A percentile compares a stretch with the other conserved stretches of the same genome.
These are phyloP conservation scores for Zygaena filipendulae DNA, from an alignment of 2,888 invertebrate genomes.

Conservation along the genomic window DNA sequence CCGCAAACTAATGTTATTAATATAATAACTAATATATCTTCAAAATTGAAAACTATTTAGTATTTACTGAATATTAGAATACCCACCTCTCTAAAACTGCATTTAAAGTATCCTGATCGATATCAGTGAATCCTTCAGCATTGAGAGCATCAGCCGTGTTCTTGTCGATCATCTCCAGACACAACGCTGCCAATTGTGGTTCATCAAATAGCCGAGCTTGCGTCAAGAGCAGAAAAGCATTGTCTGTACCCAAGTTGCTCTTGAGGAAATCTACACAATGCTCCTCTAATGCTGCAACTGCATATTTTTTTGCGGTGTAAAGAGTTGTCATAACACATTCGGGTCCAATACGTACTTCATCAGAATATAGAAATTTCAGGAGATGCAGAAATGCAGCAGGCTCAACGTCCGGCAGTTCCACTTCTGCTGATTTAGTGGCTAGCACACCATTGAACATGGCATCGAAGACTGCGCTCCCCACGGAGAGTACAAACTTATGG, in stretches of 20 bases:
- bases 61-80: no score
- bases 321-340: constrained; percentile 89
- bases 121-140: constrained; percentile 85
- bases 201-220: constrained; percentile 86
- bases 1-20: no score
- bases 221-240: constrained; percentile 84
- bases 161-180: constrained; percentile 85
- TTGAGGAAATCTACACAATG: constrained; percentile 84
- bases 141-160: constrained; percentile 82
- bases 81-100: constrained; percentile 73
- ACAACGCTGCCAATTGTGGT: constrained; percentile 81
- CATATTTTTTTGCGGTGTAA: constrained; percentile 89
- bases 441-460: constrained; percentile 86
- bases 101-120: constrained; percentile 82
- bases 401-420: constrained; percentile 86
- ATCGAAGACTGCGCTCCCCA: constrained; percentile 88
- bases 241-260: constrained; percentile 81
- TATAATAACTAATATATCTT: no score
- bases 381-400: constrained; percentile 83
- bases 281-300: constrained; percentile 83
- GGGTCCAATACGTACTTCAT: constrained; percentile 85
- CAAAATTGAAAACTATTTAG: no score
- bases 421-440: constrained; percentile 74
- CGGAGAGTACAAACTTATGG: constrained; percentile 82
- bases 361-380: constrained; percentile 79